Evolutionary conservation across 2,888 invertebrate genomes (phyloP), one percentile per base, ranked within the genome.

Genomic region (Hemistola chrysoprasaria): DNA sequence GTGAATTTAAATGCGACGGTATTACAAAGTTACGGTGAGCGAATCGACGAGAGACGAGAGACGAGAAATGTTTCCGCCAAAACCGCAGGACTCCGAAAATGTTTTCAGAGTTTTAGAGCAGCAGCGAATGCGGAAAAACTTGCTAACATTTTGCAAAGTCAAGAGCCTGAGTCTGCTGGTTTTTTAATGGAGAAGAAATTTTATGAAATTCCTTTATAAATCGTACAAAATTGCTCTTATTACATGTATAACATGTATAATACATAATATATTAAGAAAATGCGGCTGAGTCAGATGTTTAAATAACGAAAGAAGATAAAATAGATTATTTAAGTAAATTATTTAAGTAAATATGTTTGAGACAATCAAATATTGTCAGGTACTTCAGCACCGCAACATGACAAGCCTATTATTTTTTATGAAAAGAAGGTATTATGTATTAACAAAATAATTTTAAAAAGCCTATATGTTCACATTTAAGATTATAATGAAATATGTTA

Each of bases 21-120:
- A 70, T 65, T 61, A 71, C 59, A 61, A 64, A 65, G 62, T 64
- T 61, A 65, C 55, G 55, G 52, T 59, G 53, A 59, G 62, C 64
- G 71, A 65, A 68, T 64, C 66, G 54, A 59, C 59, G 66, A 62
- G 67, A 66, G 69, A 73, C 56, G 65, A 57, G 65, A 71, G 70
- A 72, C 72, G 66, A 67, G n/a, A n/a, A n/a, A n/a, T n/a, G n/a
- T 71, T 62, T 62, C 61, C 65, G 63, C 64, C 49, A 59, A 64
- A 73, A 75, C 77, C 74, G 59, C 78, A 71, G 66, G 62, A 56
- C 67, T 65, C 65, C 71, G 59, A 79, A 79, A 79, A 80, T 75
- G 73, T 78, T 76, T 78, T 66, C 62, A 71, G 66, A 69, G 70
- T 72, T 75, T 71, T 69, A 76, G 66, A 72, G 66, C 58, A 59